Percentiles rank a stretch among this genome's conserved stretches.
phyloP scores from a whole-genome alignment of 2,888 invertebrate genomes.

The Drosophila mayaguana region DNA sequence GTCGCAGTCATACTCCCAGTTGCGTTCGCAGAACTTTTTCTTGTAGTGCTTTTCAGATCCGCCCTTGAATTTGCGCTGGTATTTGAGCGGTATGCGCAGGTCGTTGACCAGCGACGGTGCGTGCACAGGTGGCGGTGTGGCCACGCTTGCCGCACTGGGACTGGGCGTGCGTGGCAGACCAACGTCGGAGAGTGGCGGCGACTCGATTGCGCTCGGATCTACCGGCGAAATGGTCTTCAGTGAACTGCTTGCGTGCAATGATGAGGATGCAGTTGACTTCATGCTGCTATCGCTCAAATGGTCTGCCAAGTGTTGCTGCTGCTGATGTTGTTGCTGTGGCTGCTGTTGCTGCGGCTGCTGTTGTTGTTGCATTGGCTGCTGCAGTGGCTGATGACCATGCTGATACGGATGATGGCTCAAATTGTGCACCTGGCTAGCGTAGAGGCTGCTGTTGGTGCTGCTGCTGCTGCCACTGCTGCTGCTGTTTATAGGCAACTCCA shows the following conservation, averaged over 20 bases:
- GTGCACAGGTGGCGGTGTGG: conserved; percentile 80
- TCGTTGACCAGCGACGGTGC: conserved; percentile 64
- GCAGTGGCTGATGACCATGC: conserved; percentile 77
- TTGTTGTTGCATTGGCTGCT: conserved; percentile 36
- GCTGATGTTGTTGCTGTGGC: conserved; percentile 52
- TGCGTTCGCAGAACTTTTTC: conserved; percentile 93
- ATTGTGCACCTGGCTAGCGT: conserved; percentile 76
- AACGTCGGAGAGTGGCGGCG: conserved; percentile 86
- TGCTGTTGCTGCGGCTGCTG: conserved; percentile 23
- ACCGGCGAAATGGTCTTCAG: conserved; percentile 83
- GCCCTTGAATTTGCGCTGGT: conserved; percentile 86
- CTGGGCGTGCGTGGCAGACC: conserved; percentile 85
- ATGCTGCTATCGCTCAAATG: conserved; percentile 83
- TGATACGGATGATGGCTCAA: conserved; percentile 62
- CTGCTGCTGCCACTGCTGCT: conserved; percentile 72
- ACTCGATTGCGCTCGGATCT: conserved; percentile 85
- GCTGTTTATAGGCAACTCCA: conserved; percentile 82
- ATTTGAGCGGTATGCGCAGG: conserved; percentile 87
- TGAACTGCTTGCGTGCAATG: conserved; percentile 62
- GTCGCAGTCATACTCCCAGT: conserved; percentile 87
- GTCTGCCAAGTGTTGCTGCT: conserved; percentile 66
- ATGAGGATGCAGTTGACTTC: conserved; percentile 76
- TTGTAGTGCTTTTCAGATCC: conserved; percentile 90
- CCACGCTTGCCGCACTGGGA: conserved; percentile 82
- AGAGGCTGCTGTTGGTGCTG: conserved; percentile 40